Conservation (phyloP, 1,140 invertebrate genomes). For the Littorina saxatilis region DNA sequence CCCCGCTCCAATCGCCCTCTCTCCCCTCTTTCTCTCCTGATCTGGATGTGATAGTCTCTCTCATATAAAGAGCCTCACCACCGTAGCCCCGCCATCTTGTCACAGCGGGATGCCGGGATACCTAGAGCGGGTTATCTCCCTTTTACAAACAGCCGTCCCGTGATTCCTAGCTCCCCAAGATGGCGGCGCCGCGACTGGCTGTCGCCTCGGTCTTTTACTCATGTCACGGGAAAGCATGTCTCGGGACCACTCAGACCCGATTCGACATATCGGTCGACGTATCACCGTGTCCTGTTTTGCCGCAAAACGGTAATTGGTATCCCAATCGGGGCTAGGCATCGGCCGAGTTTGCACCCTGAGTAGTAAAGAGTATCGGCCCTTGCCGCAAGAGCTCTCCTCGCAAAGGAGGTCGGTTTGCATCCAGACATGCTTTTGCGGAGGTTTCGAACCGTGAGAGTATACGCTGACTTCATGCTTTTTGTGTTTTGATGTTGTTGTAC, state of each 20-base stretch:
- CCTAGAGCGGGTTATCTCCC: slow-evolving; percentile 8
- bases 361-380: neutral
- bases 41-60: neutral
- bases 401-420: slow-evolving; percentile 1
- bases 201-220: neutral
- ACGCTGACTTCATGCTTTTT: too few relatives aligned
- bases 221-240: slow-evolving; percentile 19
- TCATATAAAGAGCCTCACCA: neutral
- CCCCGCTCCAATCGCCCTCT: neutral
- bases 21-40: neutral
- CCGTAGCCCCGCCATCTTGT: neutral
- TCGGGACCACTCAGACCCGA: too few relatives aligned
- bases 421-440: slow-evolving; percentile 13
- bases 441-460: neutral
- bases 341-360: neutral
- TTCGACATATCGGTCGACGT: slow-evolving; percentile 2
- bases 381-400: neutral
- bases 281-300: slow-evolving; percentile 27
- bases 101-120: neutral
- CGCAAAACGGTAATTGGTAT: slow-evolving; percentile 7
- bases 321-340: slow-evolving; percentile 10
- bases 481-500: too few relatives aligned
- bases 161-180: neutral
- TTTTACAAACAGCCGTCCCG: neutral
- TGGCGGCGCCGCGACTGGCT: neutral